Evolutionary conservation across 1,140 invertebrate species (phyloP), one percentile per base, ranked within the genome.

Genomic region (Cotesia glomerata): DNA sequence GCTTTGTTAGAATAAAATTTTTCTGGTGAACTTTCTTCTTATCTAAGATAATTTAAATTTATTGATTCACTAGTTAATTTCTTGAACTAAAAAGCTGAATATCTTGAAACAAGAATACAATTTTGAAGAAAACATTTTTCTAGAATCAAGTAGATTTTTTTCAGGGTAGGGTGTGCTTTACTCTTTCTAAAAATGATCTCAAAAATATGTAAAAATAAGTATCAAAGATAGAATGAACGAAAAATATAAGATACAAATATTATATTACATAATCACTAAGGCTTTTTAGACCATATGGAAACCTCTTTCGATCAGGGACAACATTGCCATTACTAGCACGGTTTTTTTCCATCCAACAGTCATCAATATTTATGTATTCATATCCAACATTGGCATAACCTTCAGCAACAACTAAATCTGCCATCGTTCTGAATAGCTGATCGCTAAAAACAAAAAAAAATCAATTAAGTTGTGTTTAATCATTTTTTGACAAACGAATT

Each of bases 301-400:
- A 99, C 75, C 97, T 85, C 71, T 91, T 89, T 59, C 92, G 90
- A 85, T 98, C 97, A 7, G 97, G 90, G 71, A 95, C 91, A n/a
- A 99, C 89, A 74, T 91, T 89, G 16, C 95, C 95, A 75, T 90
- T 85, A 9, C 88, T 81, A 80, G 93, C 92, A 58, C 97, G 87
- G 69, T 94, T 90, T 76, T 93, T 92, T 75, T 95, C 94, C 69
- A 96, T 86, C 97, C 97, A 99, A 85, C 97, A 99, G 85, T 99
- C 97, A 82, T 99, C 97, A 66, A 99, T 92, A 82, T 96, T 98
- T 67, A 98, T 92, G 81, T 97, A 97, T 81, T 97, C 92, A 86
- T 98, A 99, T 26, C 97, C 97, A 5, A 89, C 92, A 32, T 92
- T 92, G 18, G 93, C 93, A 82, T 97, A 98, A 4, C 97, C 97